Evolutionary conservation across 2,888 invertebrate species (phyloP).

Genomic region (Phyllotreta striolata): DNA sequence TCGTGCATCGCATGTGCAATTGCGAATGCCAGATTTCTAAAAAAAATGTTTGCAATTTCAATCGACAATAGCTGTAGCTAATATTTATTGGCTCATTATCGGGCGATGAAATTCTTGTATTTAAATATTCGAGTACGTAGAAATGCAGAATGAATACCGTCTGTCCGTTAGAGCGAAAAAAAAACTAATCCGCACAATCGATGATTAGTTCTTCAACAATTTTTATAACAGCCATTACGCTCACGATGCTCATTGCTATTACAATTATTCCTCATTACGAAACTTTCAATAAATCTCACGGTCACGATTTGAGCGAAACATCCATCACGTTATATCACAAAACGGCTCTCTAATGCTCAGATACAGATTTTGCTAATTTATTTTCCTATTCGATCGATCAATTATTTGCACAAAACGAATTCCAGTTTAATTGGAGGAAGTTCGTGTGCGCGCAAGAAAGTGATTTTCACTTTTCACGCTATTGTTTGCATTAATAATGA

Average conservation of each 20-base stretch:
- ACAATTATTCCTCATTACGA: constrained; percentile 5
- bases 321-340: constrained; percentile 7
- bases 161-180: too few species aligned
- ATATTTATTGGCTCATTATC: too few species aligned
- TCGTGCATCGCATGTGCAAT: too few species aligned
- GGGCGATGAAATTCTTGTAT: too few species aligned
- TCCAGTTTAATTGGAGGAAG: constrained; percentile 1
- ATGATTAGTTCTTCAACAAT: too few species aligned
- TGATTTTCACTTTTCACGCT: constrained; percentile 17
- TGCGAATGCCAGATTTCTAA: too few species aligned
- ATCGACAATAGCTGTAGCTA: too few species aligned
- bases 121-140: too few species aligned
- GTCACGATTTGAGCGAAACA: constrained; percentile 4
- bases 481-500: constrained; percentile 7
- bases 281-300: constrained; percentile 19
- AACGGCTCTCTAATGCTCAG: neutral
- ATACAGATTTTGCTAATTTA: neutral
- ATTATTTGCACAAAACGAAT: constrained; percentile 9
- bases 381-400: constrained; percentile 4
- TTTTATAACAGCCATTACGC: neutral
- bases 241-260: neutral
- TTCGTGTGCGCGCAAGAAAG: constrained; percentile 11
- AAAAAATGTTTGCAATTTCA: too few species aligned
- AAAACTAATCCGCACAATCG: too few species aligned
- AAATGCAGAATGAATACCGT: too few species aligned